Percentiles rank a stretch among this genome's conserved stretches.
phyloP scores from a whole-genome alignment of 2,797 vertebrate species.

The Brachymystax lenok region DNA sequence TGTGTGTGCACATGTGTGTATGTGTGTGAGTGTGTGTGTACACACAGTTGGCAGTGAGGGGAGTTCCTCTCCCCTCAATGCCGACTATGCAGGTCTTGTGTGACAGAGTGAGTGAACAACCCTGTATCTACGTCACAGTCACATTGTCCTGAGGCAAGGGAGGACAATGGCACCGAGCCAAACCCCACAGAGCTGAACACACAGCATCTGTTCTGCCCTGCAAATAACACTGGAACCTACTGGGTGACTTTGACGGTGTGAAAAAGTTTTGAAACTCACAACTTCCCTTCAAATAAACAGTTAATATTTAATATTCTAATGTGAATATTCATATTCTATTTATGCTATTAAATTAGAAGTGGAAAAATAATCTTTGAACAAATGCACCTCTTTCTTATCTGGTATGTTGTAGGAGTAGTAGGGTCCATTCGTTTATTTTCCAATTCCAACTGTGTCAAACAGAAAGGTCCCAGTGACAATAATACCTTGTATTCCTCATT shows the following conservation, averaged over 20 bases:
- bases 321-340: too few species aligned
- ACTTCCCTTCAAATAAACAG: not conserved
- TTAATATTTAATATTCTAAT: too few species aligned
- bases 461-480: not conserved
- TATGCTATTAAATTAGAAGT: too few species aligned
- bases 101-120: not conserved
- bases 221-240: not conserved
- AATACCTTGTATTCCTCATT: not conserved
- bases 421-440: not conserved
- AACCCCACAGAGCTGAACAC: not conserved
- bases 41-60: not conserved
- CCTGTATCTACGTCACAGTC: not conserved
- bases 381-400: not conserved
- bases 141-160: not conserved
- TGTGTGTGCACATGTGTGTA: not conserved
- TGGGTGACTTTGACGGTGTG: not conserved
- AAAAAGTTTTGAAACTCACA: not conserved
- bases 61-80: not conserved
- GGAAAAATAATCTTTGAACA: not conserved
- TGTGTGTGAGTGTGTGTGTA: conserved; percentile 4
- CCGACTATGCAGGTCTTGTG: not conserved
- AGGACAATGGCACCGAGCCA: not conserved
- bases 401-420: not conserved
- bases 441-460: not conserved
- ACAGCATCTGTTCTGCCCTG: not conserved